A percentile compares a stretch with the other conserved stretches of the same genome.
Evolutionary conservation across 1,140 invertebrate species (phyloP).

Genomic region (Mesaphorura yosii): DNA sequence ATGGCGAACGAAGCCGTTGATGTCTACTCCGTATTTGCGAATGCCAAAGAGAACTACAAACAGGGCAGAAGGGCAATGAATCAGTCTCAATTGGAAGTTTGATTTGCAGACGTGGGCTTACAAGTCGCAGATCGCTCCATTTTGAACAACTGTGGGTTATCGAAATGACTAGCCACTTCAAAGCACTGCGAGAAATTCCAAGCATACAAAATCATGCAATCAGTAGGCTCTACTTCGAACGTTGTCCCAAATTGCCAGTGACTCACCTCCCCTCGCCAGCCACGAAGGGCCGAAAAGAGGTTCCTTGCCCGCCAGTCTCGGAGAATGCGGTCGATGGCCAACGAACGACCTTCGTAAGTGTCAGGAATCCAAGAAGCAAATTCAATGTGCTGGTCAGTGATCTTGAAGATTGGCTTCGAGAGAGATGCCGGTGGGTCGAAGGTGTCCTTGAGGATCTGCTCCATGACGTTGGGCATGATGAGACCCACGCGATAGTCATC

Average conservation of each 20-base stretch:
- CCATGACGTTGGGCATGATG: slow-evolving; percentile 65
- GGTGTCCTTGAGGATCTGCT: slow-evolving; percentile 53
- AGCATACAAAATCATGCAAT: not conserved
- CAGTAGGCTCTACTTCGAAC: not conserved
- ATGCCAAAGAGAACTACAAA: slow-evolving; percentile 69
- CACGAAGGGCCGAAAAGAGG: slow-evolving; percentile 55
- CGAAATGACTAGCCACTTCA: slow-evolving; percentile 61
- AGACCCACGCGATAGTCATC: slow-evolving; percentile 77
- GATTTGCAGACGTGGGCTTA: slow-evolving; percentile 39
- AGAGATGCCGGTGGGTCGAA: slow-evolving; percentile 50
- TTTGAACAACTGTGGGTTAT: slow-evolving; percentile 53
- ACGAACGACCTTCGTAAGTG: slow-evolving; percentile 59
- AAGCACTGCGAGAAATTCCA: slow-evolving; percentile 46
- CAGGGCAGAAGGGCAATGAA: not conserved
- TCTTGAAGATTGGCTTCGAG: slow-evolving; percentile 69
- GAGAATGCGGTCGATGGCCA: slow-evolving; percentile 64
- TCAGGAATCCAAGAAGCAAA: not conserved
- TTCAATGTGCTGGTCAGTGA: slow-evolving; percentile 33
- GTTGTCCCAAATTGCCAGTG: not conserved
- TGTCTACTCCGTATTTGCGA: slow-evolving; percentile 83
- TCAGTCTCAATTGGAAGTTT: not conserved
- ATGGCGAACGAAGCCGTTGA: slow-evolving; percentile 81
- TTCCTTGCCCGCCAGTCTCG: slow-evolving; percentile 53
- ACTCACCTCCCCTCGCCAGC: slow-evolving; percentile 77
- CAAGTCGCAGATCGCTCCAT: slow-evolving; percentile 86